Evolutionary conservation across 2,888 invertebrate genomes (phyloP).

Genomic region (Pseudanteris insignis): DNA sequence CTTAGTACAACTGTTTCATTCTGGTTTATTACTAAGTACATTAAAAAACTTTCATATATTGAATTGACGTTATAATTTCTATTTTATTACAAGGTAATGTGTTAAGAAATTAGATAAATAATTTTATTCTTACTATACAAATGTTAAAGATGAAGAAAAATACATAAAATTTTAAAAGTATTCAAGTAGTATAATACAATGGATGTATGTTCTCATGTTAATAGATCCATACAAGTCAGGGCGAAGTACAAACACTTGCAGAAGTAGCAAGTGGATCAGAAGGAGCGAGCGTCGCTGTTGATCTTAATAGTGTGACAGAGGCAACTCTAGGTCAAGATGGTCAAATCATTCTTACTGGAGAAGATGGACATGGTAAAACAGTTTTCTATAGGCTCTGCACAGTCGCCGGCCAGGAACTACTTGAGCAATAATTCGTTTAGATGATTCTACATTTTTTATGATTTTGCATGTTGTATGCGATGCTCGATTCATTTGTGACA

Average conservation of each 20-base stretch:
- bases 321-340: slow-evolving; percentile 92
- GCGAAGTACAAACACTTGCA: slow-evolving; percentile 76
- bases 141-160: too few relatives aligned
- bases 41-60: too few relatives aligned
- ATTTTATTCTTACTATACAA: too few relatives aligned
- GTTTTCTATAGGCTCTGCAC: slow-evolving; percentile 68
- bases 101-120: too few relatives aligned
- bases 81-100: too few relatives aligned
- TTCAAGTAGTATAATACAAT: too few relatives aligned
- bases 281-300: slow-evolving; percentile 79
- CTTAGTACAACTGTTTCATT: too few relatives aligned
- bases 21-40: too few relatives aligned
- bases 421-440: slow-evolving; percentile 63
- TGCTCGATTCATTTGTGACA: slow-evolving; percentile 55
- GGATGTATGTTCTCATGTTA: too few relatives aligned
- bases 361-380: slow-evolving; percentile 87
- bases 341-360: slow-evolving; percentile 93
- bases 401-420: slow-evolving; percentile 66
- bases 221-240: slow-evolving; percentile 68
- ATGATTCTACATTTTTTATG: slow-evolving; percentile 50
- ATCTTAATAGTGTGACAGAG: slow-evolving; percentile 88
- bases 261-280: slow-evolving; percentile 76
- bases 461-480: slow-evolving; percentile 62
- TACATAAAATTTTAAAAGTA: too few relatives aligned
- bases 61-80: too few relatives aligned